These are phyloP conservation scores for Emesis furor DNA, from an alignment of 2,888 invertebrate genomes.

Conservation along the genomic window DNA sequence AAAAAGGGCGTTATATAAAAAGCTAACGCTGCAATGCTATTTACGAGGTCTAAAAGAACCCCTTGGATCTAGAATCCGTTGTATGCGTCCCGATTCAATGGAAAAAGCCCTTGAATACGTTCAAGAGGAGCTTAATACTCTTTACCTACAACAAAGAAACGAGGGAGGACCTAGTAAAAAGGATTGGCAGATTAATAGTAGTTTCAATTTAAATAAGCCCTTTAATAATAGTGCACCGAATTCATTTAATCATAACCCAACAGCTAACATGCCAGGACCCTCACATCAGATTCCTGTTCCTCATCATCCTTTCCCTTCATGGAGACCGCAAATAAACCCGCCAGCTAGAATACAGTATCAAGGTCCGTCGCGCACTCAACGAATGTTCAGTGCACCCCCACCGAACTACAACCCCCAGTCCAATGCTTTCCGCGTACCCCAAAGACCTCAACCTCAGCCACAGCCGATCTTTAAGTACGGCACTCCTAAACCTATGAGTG, in stretches of 20 bases:
- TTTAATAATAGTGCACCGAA: too few species aligned
- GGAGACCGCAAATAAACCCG: too few species aligned
- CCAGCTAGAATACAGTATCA: too few species aligned
- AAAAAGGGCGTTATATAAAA: not conserved
- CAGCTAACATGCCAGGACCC: too few species aligned
- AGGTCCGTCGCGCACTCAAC: not conserved
- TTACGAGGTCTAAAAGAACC: not conserved
- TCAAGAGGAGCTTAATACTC: not conserved
- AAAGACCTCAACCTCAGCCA: not conserved
- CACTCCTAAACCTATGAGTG: slow-evolving; percentile 47
- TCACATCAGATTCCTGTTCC: too few species aligned
- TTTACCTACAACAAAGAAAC: not conserved
- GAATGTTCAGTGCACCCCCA: slow-evolving; percentile 29
- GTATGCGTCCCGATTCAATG: not conserved
- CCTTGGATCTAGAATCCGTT: not conserved
- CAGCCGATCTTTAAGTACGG: not conserved
- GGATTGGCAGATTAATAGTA: not conserved
- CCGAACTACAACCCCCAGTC: slow-evolving; percentile 32
- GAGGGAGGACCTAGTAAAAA: not conserved
- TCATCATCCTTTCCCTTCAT: too few species aligned
- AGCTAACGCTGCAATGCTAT: not conserved
- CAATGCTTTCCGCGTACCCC: too few species aligned
- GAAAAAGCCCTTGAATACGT: not conserved
- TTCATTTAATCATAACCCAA: too few species aligned
- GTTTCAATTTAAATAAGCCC: too few species aligned